A percentile compares a stretch with the other conserved stretches of the same genome.
Evolutionary conservation across 30 jellyfish, hydroid and myxozoan species (phyloP).

Genomic region (Turritopsis dohrnii): DNA sequence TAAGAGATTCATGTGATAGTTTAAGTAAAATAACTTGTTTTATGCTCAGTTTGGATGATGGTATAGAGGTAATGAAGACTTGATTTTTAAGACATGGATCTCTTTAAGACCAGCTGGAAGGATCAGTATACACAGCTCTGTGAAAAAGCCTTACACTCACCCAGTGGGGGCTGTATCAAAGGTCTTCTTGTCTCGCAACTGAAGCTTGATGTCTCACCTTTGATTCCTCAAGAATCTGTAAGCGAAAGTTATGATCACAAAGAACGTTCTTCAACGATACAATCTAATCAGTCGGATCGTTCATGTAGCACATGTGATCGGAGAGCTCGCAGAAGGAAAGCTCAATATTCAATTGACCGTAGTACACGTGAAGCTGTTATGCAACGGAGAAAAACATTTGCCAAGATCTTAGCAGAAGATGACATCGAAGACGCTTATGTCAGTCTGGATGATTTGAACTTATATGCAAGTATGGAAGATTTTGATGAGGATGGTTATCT

Average conservation of each 20-base stretch:
- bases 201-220: background rate
- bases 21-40: background rate
- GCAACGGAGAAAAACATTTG: background rate
- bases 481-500: background rate
- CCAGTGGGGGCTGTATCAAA: background rate
- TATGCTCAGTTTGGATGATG: background rate
- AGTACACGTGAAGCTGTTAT: background rate
- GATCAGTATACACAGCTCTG: background rate
- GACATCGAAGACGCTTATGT: background rate
- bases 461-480: background rate
- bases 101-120: background rate
- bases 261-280: no score
- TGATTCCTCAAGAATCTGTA: background rate
- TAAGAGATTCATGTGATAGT: background rate
- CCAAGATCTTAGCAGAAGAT: background rate
- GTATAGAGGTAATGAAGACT: background rate
- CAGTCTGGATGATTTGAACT: background rate
- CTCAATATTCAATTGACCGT: background rate
- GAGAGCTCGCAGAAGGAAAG: background rate
- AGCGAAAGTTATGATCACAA: background rate
- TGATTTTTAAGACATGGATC: background rate
- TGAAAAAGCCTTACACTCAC: background rate
- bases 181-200: background rate
- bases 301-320: background rate
- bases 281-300: no score